phyloP scores from a whole-genome alignment of 2,888 invertebrate genomes.

The Thymelicus sylvestris region DNA sequence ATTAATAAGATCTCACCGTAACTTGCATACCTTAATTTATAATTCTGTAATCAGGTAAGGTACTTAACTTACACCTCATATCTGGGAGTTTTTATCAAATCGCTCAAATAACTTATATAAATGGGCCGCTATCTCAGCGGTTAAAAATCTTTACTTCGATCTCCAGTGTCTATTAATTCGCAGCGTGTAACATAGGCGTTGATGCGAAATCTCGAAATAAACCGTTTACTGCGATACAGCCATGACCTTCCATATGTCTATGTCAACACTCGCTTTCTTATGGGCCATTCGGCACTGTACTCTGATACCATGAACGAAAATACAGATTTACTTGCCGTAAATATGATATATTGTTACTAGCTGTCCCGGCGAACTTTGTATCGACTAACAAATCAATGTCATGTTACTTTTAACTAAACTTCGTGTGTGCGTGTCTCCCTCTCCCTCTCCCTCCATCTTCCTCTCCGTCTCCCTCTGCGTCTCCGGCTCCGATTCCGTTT shows the following conservation, averaged over 20 bases:
- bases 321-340: background rate
- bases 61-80: background rate
- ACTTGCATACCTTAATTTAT: no score
- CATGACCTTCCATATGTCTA: conserved; percentile 38
- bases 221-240: conserved; percentile 37
- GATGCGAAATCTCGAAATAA: conserved; percentile 41
- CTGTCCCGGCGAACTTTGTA: no score
- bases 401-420: no score
- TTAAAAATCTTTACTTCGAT: conserved; percentile 1
- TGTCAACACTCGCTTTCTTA: conserved; percentile 37
- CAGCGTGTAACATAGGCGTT: conserved; percentile 22
- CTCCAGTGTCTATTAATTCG: conserved; percentile 32
- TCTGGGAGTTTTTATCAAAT: background rate
- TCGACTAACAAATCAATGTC: no score
- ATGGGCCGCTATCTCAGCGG: background rate
- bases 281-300: conserved; percentile 6
- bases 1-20: no score
- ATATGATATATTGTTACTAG: background rate
- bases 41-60: background rate
- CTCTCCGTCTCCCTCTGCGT: no score
- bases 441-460: no score
- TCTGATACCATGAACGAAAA: conserved; percentile 6
- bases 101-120: background rate
- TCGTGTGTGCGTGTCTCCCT: no score
- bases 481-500: no score